These are phyloP conservation scores for Caenorhabditis japonica DNA, from an alignment of 2,888 invertebrate species.

Conservation along the genomic window DNA sequence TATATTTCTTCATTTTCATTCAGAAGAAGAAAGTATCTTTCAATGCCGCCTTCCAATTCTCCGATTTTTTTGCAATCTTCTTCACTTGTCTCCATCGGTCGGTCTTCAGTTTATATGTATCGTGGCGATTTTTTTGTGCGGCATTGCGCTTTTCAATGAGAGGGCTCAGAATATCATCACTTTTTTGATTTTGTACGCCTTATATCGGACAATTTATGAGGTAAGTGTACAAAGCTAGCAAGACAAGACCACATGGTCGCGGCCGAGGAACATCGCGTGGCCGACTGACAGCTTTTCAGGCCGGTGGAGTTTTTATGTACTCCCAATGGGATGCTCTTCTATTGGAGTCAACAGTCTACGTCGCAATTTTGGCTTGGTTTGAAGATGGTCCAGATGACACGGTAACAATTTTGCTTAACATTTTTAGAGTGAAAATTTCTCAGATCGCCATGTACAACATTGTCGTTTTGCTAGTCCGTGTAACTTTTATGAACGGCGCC, in stretches of 20 bases:
- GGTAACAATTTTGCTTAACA: constrained; percentile 17
- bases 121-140: constrained; percentile 82
- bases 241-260: too few relatives aligned
- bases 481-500: constrained; percentile 84
- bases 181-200: constrained; percentile 83
- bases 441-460: constrained; percentile 49
- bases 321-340: constrained; percentile 86
- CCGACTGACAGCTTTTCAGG: constrained; percentile 78
- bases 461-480: constrained; percentile 85
- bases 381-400: constrained; percentile 56
- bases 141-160: constrained; percentile 81
- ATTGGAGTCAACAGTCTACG: constrained; percentile 84
- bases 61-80: constrained; percentile 16
- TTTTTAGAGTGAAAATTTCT: not conserved
- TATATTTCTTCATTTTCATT: not conserved
- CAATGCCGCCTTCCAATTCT: constrained; percentile 46
- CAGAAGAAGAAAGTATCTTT: constrained; percentile 42
- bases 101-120: constrained; percentile 82
- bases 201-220: constrained; percentile 85
- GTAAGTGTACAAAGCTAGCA: constrained; percentile 61
- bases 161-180: constrained; percentile 80
- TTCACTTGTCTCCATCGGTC: constrained; percentile 74
- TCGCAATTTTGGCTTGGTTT: constrained; percentile 84
- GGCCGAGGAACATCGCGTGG: too few relatives aligned
- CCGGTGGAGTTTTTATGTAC: constrained; percentile 85